Percentiles rank a stretch among this genome's conserved stretches.
These are phyloP conservation scores for Neodiprion virginianus DNA, from an alignment of 1,140 invertebrate genomes.

Conservation along the genomic window DNA sequence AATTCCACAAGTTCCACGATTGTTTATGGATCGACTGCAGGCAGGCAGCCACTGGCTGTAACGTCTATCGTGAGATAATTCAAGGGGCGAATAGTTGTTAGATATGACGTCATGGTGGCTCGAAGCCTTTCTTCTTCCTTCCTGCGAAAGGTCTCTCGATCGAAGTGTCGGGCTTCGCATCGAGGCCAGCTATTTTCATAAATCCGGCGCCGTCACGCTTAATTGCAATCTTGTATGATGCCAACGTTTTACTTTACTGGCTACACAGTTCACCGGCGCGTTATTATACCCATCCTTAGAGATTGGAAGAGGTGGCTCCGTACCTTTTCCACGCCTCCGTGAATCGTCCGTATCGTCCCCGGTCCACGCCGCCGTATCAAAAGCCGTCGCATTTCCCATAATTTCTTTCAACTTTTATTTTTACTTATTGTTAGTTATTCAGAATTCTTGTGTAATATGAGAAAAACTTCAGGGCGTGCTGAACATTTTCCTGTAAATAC, in stretches of 20 bases:
- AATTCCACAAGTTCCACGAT: too few species aligned
- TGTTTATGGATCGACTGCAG: neutral
- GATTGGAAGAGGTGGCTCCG: neutral
- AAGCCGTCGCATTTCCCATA: neutral
- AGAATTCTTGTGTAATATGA: too few species aligned
- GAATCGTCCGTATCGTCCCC: neutral
- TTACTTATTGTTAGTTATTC: too few species aligned
- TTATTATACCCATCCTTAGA: constrained; percentile 27
- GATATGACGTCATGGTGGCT: neutral
- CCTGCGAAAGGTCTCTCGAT: neutral
- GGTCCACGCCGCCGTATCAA: neutral
- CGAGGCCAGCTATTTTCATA: constrained; percentile 36
- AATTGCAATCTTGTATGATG: constrained; percentile 43
- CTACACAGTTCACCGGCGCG: constrained; percentile 28
- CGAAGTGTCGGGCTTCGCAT: neutral
- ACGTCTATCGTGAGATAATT: neutral
- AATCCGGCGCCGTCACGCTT: constrained; percentile 41
- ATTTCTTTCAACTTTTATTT: too few species aligned
- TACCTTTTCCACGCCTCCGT: neutral
- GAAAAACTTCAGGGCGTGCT: too few species aligned
- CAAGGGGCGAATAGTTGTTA: constrained; percentile 12
- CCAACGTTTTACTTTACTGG: constrained; percentile 23
- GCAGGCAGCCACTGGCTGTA: neutral
- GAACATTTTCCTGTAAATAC: too few species aligned
- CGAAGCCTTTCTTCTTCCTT: neutral